Conservation (phyloP, 2,797 vertebrate species). For the Enteromius trimaculatus region DNA sequence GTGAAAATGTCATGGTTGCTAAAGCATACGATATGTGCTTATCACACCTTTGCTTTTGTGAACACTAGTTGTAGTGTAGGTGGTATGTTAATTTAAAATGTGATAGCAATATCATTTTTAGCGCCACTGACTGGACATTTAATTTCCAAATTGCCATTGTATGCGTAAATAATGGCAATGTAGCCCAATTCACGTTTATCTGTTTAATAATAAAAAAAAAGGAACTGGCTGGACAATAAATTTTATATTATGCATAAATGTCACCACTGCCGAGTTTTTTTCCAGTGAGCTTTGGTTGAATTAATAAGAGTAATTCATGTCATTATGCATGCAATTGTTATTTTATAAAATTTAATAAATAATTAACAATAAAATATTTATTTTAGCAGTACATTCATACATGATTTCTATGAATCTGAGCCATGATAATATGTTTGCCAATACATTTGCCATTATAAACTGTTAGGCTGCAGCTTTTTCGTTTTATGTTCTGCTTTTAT, state of each 20-base stretch:
- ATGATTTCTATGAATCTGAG: background rate
- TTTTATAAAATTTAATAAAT: background rate
- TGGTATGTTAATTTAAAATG: background rate
- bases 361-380: background rate
- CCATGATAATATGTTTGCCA: slow-evolving; percentile 7
- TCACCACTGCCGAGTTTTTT: too few species aligned
- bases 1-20: background rate
- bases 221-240: too few species aligned
- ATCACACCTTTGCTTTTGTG: background rate
- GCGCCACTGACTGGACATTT: background rate
- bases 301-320: background rate
- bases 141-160: background rate
- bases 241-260: too few species aligned
- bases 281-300: too few species aligned
- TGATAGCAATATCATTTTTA: background rate
- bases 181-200: too few species aligned
- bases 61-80: background rate
- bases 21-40: background rate
- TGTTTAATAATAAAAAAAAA: too few species aligned
- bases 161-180: background rate
- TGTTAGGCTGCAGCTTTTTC: slow-evolving; percentile 6
- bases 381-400: background rate
- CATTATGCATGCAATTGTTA: background rate
- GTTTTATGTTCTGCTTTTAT: slow-evolving; percentile 39
- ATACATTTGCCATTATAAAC: slow-evolving; percentile 12